Evolutionary conservation across 1,140 invertebrate species (phyloP).

Genomic region (Drosophila malerkotliana): DNA sequence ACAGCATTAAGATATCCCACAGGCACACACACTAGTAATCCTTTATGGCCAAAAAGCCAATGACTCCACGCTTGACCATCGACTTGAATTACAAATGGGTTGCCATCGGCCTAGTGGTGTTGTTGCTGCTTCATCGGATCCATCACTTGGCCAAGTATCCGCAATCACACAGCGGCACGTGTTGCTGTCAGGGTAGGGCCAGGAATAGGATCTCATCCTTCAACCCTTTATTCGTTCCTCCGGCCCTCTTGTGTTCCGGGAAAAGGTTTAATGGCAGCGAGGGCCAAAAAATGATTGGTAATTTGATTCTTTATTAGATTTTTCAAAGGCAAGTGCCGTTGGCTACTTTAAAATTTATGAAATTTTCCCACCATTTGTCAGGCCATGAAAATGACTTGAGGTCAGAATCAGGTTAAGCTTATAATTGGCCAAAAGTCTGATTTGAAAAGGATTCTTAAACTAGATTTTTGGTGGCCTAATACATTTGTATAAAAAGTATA

Average conservation of each 20-base stretch:
- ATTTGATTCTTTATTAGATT: conserved; percentile 72
- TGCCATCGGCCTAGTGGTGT: conserved; percentile 2
- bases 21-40: conserved; percentile 26
- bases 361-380: conserved; percentile 8
- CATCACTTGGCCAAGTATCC: conserved; percentile 38
- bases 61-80: conserved; percentile 50
- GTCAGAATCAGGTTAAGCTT: not conserved
- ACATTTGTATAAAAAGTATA: conserved; percentile 1
- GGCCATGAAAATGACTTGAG: not conserved
- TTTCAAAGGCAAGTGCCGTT: conserved; percentile 7
- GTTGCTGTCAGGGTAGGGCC: conserved; percentile 37
- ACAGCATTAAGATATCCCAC: conserved; percentile 24
- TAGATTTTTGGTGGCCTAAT: no score
- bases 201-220: not conserved
- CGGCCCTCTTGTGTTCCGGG: not conserved
- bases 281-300: conserved; percentile 54
- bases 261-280: conserved; percentile 41
- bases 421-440: no score
- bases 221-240: not conserved
- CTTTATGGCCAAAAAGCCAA: conserved; percentile 46
- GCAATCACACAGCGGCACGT: conserved; percentile 66
- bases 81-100: conserved; percentile 40
- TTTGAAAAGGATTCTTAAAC: not conserved
- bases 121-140: conserved; percentile 25
- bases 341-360: conserved; percentile 59